Evolutionary conservation across 2,888 invertebrate species (phyloP).

Genomic region (Phyllotreta striolata): DNA sequence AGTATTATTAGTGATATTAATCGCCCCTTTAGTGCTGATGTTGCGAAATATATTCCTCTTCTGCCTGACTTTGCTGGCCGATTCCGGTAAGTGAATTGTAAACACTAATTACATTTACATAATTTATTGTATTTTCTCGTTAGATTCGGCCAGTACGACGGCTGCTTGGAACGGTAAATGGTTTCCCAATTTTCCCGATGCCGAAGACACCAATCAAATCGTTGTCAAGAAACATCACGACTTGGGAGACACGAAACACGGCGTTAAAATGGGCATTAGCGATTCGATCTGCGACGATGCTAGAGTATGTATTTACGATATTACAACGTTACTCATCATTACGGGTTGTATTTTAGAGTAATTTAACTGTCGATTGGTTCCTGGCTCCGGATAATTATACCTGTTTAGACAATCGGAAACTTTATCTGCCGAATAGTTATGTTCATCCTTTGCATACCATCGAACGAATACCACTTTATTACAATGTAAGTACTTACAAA

Average conservation of each 20-base stretch:
- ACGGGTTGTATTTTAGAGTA: conserved; percentile 61
- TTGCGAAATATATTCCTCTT: conserved; percentile 47
- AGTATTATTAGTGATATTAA: conserved; percentile 37
- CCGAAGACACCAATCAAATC: conserved; percentile 46
- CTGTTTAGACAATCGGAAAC: conserved; percentile 66
- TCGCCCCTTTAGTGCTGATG: conserved; percentile 43
- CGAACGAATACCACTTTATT: conserved; percentile 66
- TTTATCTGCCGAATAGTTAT: conserved; percentile 61
- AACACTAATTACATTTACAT: not conserved
- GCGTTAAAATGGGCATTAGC: conserved; percentile 66
- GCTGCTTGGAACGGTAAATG: conserved; percentile 57
- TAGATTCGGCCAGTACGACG: conserved; percentile 4
- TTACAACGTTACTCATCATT: conserved; percentile 3
- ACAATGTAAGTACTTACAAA: conserved; percentile 61
- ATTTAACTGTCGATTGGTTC: conserved; percentile 70
- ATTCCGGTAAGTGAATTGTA: conserved; percentile 40
- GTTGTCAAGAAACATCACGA: conserved; percentile 34
- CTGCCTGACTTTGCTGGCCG: conserved; percentile 42
- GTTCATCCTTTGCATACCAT: conserved; percentile 63
- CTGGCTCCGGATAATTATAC: conserved; percentile 66
- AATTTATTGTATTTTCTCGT: not conserved
- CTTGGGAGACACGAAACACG: conserved; percentile 54
- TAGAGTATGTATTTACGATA: conserved; percentile 62
- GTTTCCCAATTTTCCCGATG: conserved; percentile 57
- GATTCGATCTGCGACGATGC: conserved; percentile 71